A percentile compares a stretch with the other conserved stretches of the same genome.
phyloP scores from a whole-genome alignment of 1,140 invertebrate genomes.

The Chelonus insularis region DNA sequence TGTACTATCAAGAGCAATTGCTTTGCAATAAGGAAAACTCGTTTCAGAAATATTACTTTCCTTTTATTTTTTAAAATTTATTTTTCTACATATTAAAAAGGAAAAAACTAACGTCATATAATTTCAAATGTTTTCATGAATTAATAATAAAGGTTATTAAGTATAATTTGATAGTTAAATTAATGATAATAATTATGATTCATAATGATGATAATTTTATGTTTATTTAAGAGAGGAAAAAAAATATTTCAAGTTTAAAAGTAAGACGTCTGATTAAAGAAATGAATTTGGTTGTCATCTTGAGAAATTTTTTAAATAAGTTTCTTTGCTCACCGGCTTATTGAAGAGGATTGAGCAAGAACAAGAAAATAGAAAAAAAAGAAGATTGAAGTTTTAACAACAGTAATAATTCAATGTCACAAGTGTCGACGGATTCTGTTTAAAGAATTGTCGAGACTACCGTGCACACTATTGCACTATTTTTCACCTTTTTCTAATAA shows the following conservation, averaged over 20 bases:
- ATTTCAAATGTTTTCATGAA: too few species aligned
- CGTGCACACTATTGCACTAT: background rate
- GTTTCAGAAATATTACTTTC: background rate
- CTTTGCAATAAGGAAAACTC: background rate
- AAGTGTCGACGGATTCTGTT: background rate
- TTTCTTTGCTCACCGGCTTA: slow-evolving; percentile 3
- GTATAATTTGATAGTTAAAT: too few species aligned
- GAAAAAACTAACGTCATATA: too few species aligned
- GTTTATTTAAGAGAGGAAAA: too few species aligned
- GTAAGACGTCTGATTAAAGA: too few species aligned
- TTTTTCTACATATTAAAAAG: too few species aligned
- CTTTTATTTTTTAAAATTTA: too few species aligned
- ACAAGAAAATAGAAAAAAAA: background rate
- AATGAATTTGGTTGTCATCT: background rate
- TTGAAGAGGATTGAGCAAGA: background rate
- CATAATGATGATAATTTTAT: too few species aligned
- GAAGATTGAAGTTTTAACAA: slow-evolving; percentile 4
- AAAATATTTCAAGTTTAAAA: too few species aligned
- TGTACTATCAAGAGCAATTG: background rate
- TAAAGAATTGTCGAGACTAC: background rate
- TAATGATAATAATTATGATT: too few species aligned
- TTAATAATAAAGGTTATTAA: too few species aligned
- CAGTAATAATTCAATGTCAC: slow-evolving; percentile 11
- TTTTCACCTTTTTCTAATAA: background rate
- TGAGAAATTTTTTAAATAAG: background rate